Conservation (phyloP, 2,113 vertebrate genomes). For the Caranx ignobilis region DNA sequence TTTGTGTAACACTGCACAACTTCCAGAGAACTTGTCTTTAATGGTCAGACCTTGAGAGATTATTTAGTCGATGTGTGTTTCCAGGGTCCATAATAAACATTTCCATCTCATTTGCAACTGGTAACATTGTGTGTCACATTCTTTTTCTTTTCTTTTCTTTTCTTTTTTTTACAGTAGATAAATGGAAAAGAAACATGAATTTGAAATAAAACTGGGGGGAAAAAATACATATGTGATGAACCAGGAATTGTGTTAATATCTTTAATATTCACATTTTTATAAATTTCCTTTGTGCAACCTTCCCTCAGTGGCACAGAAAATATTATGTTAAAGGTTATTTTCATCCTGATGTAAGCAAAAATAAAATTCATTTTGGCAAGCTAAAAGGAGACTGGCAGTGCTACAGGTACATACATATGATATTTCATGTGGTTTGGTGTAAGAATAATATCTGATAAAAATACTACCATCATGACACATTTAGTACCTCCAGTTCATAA, state of each 20-base stretch:
- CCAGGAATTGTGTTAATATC: conserved; percentile 84
- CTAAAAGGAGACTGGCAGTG: conserved; percentile 92
- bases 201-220: neutral
- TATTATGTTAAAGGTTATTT: conserved; percentile 86
- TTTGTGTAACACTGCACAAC: neutral
- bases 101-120: too few species aligned
- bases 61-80: neutral
- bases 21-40: neutral
- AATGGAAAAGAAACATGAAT: neutral
- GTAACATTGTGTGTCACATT: neutral
- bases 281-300: conserved; percentile 84
- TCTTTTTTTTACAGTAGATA: neutral
- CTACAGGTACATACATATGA: conserved; percentile 87
- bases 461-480: conserved; percentile 76
- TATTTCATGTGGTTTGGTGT: conserved; percentile 83
- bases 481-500: conserved; percentile 62
- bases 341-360: conserved; percentile 89
- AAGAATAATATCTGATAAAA: conserved; percentile 84
- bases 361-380: conserved; percentile 94
- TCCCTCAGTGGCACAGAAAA: conserved; percentile 83
- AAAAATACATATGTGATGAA: conserved; percentile 49
- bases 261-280: conserved; percentile 94
- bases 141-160: neutral
- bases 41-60: neutral
- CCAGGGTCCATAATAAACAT: neutral